Evolutionary conservation across 2,113 vertebrate species (phyloP).

Genomic region (Cichladusa arquata): DNA sequence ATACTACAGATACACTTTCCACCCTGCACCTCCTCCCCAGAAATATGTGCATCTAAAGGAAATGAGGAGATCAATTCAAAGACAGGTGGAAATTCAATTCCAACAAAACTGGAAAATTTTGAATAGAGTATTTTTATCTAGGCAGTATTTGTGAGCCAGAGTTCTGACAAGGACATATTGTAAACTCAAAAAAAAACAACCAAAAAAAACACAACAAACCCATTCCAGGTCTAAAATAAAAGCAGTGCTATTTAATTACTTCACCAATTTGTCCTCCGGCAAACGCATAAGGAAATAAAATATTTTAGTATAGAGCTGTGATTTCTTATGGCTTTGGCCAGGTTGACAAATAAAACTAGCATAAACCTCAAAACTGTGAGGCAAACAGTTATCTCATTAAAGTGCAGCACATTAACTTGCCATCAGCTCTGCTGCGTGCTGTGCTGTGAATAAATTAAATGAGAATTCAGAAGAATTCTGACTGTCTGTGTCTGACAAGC

Average conservation of each 20-base stretch:
- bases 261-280: background rate
- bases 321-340: constrained; percentile 44
- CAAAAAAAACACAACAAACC: background rate
- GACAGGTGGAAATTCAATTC: background rate
- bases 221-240: background rate
- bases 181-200: background rate
- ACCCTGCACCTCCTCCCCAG: background rate
- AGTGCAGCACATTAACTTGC: constrained; percentile 71
- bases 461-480: constrained; percentile 57
- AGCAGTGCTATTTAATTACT: constrained; percentile 34
- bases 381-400: constrained; percentile 71
- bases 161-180: background rate
- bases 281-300: constrained; percentile 33
- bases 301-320: constrained; percentile 12
- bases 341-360: constrained; percentile 63
- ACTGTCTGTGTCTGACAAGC: constrained; percentile 40
- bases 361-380: constrained; percentile 52
- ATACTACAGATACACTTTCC: background rate
- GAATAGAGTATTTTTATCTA: constrained; percentile 12
- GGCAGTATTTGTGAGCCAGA: background rate
- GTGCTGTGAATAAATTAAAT: constrained; percentile 72
- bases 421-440: constrained; percentile 51
- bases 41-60: background rate
- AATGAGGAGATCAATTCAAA: background rate
- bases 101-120: background rate